phyloP scores from a whole-genome alignment of 2,797 vertebrate genomes.

The Ibycter americanus region DNA sequence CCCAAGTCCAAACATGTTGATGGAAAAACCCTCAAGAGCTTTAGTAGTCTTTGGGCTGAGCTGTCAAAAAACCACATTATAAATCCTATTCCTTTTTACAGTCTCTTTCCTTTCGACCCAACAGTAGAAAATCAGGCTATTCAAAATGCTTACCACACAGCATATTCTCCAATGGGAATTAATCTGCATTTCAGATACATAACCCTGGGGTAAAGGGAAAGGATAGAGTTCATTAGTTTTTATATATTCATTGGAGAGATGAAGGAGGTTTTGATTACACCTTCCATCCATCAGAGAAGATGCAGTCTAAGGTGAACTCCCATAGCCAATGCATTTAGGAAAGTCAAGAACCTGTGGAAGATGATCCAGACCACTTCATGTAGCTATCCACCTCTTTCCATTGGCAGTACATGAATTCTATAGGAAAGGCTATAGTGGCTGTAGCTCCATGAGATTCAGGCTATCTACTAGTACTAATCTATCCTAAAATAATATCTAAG shows the following conservation, averaged over 20 bases:
- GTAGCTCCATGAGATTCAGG: background rate
- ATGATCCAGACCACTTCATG: background rate
- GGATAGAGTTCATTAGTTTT: background rate
- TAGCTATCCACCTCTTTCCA: background rate
- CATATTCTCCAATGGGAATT: background rate
- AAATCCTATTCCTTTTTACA: constrained; percentile 40
- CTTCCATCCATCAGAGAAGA: background rate
- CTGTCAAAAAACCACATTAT: constrained; percentile 31
- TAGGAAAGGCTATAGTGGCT: background rate
- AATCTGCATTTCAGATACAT: background rate
- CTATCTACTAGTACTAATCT: background rate
- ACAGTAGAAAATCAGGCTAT: constrained; percentile 9
- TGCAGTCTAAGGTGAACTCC: background rate
- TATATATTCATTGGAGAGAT: background rate
- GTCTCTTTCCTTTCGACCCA: background rate
- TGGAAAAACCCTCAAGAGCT: constrained; percentile 20
- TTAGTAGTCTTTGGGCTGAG: constrained; percentile 18
- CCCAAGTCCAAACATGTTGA: background rate
- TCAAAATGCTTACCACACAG: constrained; percentile 20
- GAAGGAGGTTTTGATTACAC: background rate
- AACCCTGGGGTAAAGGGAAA: background rate
- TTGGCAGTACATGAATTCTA: background rate
- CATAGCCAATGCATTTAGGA: background rate
- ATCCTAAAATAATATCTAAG: background rate
- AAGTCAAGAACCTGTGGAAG: background rate